These are phyloP conservation scores for Megaceryle maxima DNA, from an alignment of 2,113 vertebrate genomes.

Conservation along the genomic window DNA sequence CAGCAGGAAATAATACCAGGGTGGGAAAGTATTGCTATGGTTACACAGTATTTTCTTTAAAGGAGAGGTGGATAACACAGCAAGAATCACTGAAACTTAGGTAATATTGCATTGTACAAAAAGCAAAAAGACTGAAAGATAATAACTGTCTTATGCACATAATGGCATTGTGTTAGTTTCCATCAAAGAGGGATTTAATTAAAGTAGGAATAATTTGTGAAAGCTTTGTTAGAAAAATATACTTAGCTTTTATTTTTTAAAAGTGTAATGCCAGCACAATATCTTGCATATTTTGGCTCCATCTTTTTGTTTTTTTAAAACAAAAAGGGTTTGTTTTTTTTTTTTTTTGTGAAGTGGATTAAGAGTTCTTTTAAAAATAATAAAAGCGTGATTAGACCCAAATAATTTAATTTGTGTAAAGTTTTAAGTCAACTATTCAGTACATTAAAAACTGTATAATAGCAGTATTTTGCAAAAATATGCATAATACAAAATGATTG, in stretches of 20 bases:
- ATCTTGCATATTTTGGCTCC: constrained; percentile 15
- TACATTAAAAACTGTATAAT: background rate
- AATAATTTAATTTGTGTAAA: background rate
- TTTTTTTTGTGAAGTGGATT: background rate
- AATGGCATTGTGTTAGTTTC: constrained; percentile 45
- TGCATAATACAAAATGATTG: background rate
- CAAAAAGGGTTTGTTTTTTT: background rate
- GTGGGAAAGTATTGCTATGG: constrained; percentile 70
- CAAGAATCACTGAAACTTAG: constrained; percentile 42
- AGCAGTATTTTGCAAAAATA: background rate
- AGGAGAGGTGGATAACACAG: constrained; percentile 58
- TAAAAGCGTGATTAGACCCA: background rate
- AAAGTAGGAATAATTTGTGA: constrained; percentile 11
- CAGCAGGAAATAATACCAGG: constrained; percentile 67
- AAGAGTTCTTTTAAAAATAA: constrained; percentile 29
- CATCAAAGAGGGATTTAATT: constrained; percentile 56
- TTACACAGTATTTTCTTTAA: constrained; percentile 70
- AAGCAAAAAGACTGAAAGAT: constrained; percentile 28
- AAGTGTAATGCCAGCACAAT: background rate
- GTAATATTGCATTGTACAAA: constrained; percentile 36
- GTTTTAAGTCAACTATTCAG: background rate
- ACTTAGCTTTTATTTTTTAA: background rate
- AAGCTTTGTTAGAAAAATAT: constrained; percentile 25
- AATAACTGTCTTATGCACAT: constrained; percentile 31
- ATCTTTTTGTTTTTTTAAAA: background rate